Percentiles rank a stretch among this genome's conserved stretches.
These are phyloP conservation scores for Sciurus carolinensis DNA, from an alignment of 2,797 vertebrate species.

Conservation along the genomic window DNA sequence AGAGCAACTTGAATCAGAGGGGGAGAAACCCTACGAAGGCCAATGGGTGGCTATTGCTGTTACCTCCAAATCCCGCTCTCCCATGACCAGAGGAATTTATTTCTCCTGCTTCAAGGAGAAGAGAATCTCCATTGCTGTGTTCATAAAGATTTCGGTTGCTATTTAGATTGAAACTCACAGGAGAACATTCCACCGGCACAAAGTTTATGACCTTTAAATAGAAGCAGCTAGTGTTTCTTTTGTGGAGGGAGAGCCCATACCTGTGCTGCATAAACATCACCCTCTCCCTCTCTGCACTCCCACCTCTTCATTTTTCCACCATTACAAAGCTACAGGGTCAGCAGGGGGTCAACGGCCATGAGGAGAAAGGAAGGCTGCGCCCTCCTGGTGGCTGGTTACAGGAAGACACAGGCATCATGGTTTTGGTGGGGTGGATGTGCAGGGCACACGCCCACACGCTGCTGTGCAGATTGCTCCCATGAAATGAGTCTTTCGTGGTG, in stretches of 20 bases:
- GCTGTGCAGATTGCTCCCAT: conserved; percentile 31
- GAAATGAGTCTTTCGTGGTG: conserved; percentile 30
- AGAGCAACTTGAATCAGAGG: background rate
- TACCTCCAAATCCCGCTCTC: background rate
- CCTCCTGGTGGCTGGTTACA: background rate
- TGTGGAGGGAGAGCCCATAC: fast-evolving
- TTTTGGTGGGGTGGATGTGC: conserved; percentile 20
- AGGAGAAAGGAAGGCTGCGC: background rate
- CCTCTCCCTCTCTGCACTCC: background rate
- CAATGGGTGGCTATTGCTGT: fast-evolving
- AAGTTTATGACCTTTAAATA: background rate
- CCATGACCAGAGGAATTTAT: background rate
- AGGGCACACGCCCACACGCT: background rate
- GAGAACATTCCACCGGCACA: background rate
- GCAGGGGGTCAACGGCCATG: background rate
- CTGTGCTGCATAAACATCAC: fast-evolving
- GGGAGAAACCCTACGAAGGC: background rate
- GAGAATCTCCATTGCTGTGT: background rate
- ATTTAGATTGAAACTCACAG: background rate
- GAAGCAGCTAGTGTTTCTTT: background rate
- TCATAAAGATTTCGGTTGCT: background rate
- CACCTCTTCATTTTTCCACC: background rate
- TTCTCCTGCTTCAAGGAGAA: background rate
- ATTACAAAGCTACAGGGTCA: background rate
- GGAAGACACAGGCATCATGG: background rate